Evolutionary conservation across 2,888 invertebrate species (phyloP).

Genomic region (Pterostichus madidus): DNA sequence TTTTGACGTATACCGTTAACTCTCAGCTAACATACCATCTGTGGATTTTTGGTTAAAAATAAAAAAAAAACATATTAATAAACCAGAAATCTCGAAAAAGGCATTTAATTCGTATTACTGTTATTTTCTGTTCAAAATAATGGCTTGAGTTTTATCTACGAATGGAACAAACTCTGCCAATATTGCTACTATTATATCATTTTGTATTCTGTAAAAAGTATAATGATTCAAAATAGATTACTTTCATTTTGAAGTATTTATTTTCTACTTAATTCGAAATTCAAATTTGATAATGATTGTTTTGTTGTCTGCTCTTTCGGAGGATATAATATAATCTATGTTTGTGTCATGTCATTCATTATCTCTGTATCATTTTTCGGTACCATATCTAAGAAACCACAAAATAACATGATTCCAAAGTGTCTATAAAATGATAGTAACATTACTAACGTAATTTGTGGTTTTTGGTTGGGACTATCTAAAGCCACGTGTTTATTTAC

Average conservation of each 20-base stretch:
- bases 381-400: background rate
- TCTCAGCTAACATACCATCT: too few relatives aligned
- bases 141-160: too few relatives aligned
- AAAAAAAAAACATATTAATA: too few relatives aligned
- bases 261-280: background rate
- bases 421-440: constrained; percentile 1
- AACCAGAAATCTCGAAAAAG: too few relatives aligned
- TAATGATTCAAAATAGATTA: too few relatives aligned
- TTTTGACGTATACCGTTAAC: background rate
- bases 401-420: background rate
- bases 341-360: background rate
- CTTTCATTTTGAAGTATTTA: too few relatives aligned
- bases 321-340: background rate
- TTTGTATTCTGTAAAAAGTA: too few relatives aligned
- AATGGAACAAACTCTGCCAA: too few relatives aligned
- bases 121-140: too few relatives aligned
- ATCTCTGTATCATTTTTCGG: background rate
- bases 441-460: constrained; percentile 14
- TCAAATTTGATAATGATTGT: background rate
- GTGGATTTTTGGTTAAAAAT: too few relatives aligned
- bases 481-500: constrained; percentile 9
- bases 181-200: too few relatives aligned
- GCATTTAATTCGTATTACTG: too few relatives aligned
- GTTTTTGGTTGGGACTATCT: constrained; percentile 1
- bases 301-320: background rate